A percentile compares a stretch with the other conserved stretches of the same genome.
Conservation (phyloP, 1,140 invertebrate species). For the Ips typographus region DNA sequence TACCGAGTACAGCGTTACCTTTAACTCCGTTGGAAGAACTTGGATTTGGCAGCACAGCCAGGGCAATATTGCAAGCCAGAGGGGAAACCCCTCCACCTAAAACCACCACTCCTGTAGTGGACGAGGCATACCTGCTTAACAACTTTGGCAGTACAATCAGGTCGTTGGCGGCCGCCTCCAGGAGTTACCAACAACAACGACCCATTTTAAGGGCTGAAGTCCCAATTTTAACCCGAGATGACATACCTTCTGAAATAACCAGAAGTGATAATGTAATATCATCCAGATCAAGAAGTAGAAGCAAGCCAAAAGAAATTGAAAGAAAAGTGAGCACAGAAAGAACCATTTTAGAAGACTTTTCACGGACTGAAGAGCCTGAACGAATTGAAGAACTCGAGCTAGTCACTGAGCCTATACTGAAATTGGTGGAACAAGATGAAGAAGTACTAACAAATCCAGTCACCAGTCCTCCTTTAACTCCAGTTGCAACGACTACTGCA, state of each 20-base stretch:
- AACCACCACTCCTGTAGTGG: slow-evolving; percentile 29
- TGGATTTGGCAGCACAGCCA: slow-evolving; percentile 24
- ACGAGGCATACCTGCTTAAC: slow-evolving; percentile 25
- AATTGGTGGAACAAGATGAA: too few relatives aligned
- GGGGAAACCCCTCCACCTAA: slow-evolving; percentile 11
- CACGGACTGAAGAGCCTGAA: neutral
- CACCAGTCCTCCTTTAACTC: too few relatives aligned
- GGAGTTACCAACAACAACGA: slow-evolving; percentile 10
- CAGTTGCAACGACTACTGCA: too few relatives aligned
- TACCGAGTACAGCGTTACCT: slow-evolving; percentile 31
- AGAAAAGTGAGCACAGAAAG: neutral
- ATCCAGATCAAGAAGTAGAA: slow-evolving; percentile 1
- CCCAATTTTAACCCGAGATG: slow-evolving; percentile 20
- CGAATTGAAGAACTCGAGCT: slow-evolving; percentile 25
- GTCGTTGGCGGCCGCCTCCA: slow-evolving; percentile 25
- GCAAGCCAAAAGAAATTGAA: neutral
- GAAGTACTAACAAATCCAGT: too few relatives aligned
- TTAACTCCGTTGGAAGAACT: slow-evolving; percentile 28
- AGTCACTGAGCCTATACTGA: too few relatives aligned
- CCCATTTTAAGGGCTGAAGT: slow-evolving; percentile 23
- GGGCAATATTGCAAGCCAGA: slow-evolving; percentile 25
- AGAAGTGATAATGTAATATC: neutral
- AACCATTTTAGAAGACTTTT: slow-evolving; percentile 17
- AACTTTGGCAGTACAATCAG: slow-evolving; percentile 30
- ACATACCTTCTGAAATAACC: slow-evolving; percentile 12